Evolutionary conservation across 53 echinoderm and acorn worm species (phyloP).

Genomic region (Glandiceps talaboti): DNA sequence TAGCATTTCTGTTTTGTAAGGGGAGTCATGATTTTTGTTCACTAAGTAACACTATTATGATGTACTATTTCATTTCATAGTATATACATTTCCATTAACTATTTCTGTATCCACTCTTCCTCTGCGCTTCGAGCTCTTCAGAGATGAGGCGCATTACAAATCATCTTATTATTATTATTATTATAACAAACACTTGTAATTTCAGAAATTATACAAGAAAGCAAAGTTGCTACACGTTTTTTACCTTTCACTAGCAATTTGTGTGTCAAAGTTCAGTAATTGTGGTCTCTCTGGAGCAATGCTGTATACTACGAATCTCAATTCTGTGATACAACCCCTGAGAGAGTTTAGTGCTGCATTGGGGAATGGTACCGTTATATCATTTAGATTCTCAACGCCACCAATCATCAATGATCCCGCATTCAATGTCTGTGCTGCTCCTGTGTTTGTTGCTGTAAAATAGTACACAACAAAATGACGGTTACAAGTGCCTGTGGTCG

Average conservation of each 20-base stretch:
- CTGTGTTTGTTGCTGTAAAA: slow-evolving; percentile 15
- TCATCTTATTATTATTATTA: too few relatives aligned
- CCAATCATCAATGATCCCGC: slow-evolving; percentile 72
- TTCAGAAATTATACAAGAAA: neutral
- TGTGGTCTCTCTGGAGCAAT: slow-evolving; percentile 84
- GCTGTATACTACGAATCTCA: slow-evolving; percentile 79
- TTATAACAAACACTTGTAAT: too few relatives aligned
- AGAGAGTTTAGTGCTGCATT: slow-evolving; percentile 32
- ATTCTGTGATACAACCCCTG: slow-evolving; percentile 68
- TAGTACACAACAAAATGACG: too few relatives aligned
- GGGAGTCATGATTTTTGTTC: too few relatives aligned
- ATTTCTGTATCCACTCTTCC: too few relatives aligned
- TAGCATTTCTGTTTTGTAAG: too few relatives aligned
- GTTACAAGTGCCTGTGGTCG: too few relatives aligned
- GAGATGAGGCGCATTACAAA: too few relatives aligned
- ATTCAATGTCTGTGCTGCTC: slow-evolving; percentile 66
- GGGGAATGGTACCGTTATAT: slow-evolving; percentile 54
- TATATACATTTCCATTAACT: too few relatives aligned
- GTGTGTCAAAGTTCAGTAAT: slow-evolving; percentile 71
- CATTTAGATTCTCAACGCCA: slow-evolving; percentile 31
- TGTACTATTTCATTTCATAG: too few relatives aligned
- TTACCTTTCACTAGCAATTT: slow-evolving; percentile 64
- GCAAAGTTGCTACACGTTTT: neutral
- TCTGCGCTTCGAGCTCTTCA: too few relatives aligned
- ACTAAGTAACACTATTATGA: too few relatives aligned